These are phyloP conservation scores for Eupeodes luniger DNA, from an alignment of 2,888 invertebrate genomes.

Conservation along the genomic window DNA sequence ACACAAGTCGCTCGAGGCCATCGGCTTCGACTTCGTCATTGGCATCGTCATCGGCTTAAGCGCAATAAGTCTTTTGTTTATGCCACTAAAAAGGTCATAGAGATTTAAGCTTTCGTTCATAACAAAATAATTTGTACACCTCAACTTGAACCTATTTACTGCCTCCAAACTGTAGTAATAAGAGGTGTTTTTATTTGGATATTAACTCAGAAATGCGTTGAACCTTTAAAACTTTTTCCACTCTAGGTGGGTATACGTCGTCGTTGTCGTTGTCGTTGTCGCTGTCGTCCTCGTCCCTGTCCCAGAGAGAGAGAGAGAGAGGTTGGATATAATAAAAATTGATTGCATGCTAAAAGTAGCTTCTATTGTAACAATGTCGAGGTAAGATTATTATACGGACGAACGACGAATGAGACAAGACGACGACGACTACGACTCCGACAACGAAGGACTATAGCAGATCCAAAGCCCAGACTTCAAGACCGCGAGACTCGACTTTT, in stretches of 20 bases:
- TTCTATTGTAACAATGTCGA: slow-evolving; percentile 47
- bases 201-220: slow-evolving; percentile 56
- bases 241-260: background rate
- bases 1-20: too few species aligned
- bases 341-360: slow-evolving; percentile 72
- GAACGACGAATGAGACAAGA: background rate
- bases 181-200: slow-evolving; percentile 12
- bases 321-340: slow-evolving; percentile 73
- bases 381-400: slow-evolving; percentile 7
- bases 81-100: too few species aligned
- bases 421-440: background rate
- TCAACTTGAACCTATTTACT: slow-evolving; percentile 1
- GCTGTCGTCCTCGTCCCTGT: background rate
- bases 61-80: too few species aligned
- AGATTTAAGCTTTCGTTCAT: too few species aligned
- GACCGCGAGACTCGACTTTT: slow-evolving; percentile 58
- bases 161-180: slow-evolving; percentile 42
- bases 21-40: too few species aligned
- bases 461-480: slow-evolving; percentile 30
- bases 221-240: slow-evolving; percentile 67
- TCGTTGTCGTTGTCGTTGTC: too few species aligned
- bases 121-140: background rate
- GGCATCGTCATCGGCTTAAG: too few species aligned
- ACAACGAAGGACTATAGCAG: too few species aligned
- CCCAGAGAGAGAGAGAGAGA: slow-evolving; percentile 26